These are phyloP conservation scores for Maylandia zebra DNA, from an alignment of 2,113 vertebrate genomes.

Conservation along the genomic window DNA sequence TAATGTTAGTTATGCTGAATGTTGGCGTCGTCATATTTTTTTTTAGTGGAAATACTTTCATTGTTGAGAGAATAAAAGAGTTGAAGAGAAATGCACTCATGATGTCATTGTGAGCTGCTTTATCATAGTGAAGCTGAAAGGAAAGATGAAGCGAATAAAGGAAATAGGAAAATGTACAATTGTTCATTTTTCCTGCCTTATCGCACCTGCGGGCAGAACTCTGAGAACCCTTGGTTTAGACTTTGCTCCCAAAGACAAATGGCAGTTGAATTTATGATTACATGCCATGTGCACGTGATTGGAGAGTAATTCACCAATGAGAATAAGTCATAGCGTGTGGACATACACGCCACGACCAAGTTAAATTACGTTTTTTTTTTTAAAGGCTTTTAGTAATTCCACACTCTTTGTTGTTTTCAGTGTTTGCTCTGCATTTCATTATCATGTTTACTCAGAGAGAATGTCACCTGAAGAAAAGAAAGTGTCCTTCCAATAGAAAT, in stretches of 20 bases:
- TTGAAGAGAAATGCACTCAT: neutral
- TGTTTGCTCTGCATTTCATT: neutral
- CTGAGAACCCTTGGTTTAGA: neutral
- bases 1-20: neutral
- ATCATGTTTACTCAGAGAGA: neutral
- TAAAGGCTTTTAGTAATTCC: neutral
- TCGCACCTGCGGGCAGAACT: neutral
- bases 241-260: neutral
- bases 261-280: neutral
- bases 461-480: neutral
- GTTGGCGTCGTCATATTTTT: neutral
- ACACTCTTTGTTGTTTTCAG: neutral
- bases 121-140: neutral
- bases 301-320: neutral
- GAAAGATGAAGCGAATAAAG: neutral
- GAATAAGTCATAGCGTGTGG: neutral
- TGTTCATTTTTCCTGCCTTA: neutral
- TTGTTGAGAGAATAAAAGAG: neutral
- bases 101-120: neutral
- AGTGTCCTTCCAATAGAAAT: neutral
- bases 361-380: neutral
- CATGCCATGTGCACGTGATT: neutral
- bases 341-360: neutral
- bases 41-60: neutral
- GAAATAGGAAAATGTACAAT: neutral